phyloP scores from a whole-genome alignment of 2,113 vertebrate species.

The Hipposideros armiger region DNA sequence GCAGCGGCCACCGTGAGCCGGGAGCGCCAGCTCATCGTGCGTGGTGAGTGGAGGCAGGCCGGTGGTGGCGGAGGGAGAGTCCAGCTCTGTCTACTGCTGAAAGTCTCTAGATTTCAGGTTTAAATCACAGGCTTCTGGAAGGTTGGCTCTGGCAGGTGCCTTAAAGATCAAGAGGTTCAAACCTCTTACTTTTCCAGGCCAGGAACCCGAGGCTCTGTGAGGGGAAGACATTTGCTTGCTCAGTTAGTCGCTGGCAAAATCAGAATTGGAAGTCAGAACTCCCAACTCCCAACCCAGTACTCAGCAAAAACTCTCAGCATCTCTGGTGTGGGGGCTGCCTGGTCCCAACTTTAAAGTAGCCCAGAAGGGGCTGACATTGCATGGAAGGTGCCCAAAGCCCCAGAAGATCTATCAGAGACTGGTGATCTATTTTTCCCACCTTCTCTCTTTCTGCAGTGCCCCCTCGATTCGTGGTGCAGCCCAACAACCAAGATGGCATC shows the following conservation, averaged over 20 bases:
- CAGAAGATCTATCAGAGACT: not conserved
- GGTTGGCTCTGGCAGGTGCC: not conserved
- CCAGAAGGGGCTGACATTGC: not conserved
- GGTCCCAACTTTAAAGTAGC: too few relatives aligned
- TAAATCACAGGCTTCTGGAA: not conserved
- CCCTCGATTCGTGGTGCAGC: slow-evolving; percentile 98
- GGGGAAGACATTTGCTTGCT: too few relatives aligned
- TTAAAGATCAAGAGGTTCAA: not conserved
- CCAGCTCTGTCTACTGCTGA: not conserved
- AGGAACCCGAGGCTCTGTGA: not conserved
- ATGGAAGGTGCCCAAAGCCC: not conserved
- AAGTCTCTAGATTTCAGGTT: not conserved
- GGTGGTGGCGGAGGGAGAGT: fast-evolving
- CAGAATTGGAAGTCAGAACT: not conserved
- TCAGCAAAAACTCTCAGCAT: not conserved
- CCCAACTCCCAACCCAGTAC: not conserved
- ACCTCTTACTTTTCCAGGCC: not conserved
- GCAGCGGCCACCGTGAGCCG: slow-evolving; percentile 97
- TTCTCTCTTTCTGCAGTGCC: slow-evolving; percentile 90
- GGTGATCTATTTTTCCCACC: not conserved
- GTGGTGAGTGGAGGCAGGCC: slow-evolving; percentile 89
- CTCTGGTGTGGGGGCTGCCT: not conserved
- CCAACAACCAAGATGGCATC: slow-evolving; percentile 99
- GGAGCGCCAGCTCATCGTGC: slow-evolving; percentile 97
- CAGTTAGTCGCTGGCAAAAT: not conserved